phyloP scores from a whole-genome alignment of 1,140 invertebrate genomes.

The Achatina immaculata region DNA sequence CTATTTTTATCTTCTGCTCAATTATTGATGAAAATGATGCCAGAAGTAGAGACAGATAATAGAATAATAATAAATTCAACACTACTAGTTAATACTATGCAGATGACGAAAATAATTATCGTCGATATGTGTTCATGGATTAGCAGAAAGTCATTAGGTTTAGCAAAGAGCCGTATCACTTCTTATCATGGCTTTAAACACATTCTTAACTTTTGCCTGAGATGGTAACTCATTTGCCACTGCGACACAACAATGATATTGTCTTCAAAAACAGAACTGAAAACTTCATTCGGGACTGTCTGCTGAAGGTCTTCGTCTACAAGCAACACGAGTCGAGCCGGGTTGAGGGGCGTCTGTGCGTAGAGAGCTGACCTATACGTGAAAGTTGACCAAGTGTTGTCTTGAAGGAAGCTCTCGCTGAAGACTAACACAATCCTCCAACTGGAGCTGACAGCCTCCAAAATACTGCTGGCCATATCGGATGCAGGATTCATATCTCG shows the following conservation, averaged over 20 bases:
- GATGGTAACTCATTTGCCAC: neutral
- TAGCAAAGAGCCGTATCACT: no score
- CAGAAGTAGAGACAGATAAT: no score
- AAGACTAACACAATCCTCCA: neutral
- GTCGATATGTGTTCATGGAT: no score
- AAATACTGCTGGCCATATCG: neutral
- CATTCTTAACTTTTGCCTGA: neutral
- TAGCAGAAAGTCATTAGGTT: no score
- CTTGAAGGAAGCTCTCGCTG: neutral
- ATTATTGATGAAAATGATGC: no score
- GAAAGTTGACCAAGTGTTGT: neutral
- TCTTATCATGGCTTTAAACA: neutral
- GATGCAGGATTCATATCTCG: neutral
- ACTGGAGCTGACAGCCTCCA: conserved; percentile 2
- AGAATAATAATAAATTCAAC: no score
- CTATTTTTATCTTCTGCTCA: no score
- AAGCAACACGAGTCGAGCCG: neutral
- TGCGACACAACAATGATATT: neutral
- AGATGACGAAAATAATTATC: neutral
- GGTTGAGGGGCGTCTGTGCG: neutral
- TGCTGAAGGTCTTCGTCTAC: neutral
- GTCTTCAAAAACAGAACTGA: neutral
- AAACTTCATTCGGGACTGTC: neutral
- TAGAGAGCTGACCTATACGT: neutral
- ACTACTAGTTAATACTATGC: no score